These are phyloP conservation scores for Anadara kagoshimensis DNA, from an alignment of 1,140 invertebrate species.

Conservation along the genomic window DNA sequence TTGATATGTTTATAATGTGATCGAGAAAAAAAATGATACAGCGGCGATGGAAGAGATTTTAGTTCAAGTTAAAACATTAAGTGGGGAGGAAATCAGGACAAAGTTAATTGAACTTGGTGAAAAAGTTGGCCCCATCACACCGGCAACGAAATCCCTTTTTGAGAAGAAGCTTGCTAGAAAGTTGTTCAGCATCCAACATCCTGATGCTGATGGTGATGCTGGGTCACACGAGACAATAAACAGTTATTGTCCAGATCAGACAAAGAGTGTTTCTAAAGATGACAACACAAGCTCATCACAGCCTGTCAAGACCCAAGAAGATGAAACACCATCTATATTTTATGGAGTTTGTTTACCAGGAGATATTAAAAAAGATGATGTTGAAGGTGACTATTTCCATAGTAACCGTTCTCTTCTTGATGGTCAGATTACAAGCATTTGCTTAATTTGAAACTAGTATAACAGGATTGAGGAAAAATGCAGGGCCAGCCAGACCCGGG, in stretches of 20 bases:
- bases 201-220: constrained; percentile 4
- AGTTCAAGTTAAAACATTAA: constrained; percentile 48
- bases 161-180: constrained; percentile 56
- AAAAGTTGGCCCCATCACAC: constrained; percentile 60
- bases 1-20: constrained; percentile 5
- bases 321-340: constrained; percentile 17
- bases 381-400: constrained; percentile 13
- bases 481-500: no score
- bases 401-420: no score
- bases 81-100: constrained; percentile 45
- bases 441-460: background rate
- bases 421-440: background rate
- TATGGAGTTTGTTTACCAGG: constrained; percentile 37
- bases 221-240: background rate
- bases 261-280: constrained; percentile 1
- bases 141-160: constrained; percentile 53
- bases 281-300: background rate
- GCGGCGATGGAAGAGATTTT: constrained; percentile 56
- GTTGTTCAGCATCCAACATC: constrained; percentile 39
- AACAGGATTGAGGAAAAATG: no score
- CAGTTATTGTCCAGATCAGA: background rate
- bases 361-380: constrained; percentile 15
- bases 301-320: background rate
- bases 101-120: constrained; percentile 54
- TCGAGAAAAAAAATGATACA: constrained; percentile 18